Evolutionary conservation across 2,797 vertebrate genomes (phyloP), one percentile per base, ranked within the genome.

Genomic region (Acanthurus lineatus): DNA sequence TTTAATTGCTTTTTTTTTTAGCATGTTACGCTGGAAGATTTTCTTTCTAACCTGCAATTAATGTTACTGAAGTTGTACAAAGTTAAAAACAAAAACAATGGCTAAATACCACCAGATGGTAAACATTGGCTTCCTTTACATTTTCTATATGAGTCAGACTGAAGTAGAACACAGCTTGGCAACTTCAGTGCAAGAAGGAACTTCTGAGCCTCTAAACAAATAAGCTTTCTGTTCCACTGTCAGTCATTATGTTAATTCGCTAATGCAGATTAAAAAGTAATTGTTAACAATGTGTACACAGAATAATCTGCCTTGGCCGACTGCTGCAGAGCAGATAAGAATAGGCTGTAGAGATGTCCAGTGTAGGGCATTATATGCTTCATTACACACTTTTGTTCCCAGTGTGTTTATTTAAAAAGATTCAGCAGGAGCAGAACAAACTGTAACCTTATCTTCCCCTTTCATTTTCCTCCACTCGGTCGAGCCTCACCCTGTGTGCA

Each of bases 231-330:
- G 87, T 91, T 92, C 87, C 86, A 92, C 91, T 88, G 92, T 93
- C 94, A 94, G 89, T 94, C 91, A 94, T 92, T 94, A 95, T 95
- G 95, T 89, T 94, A 95, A 95, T 96, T 94, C 69, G 73, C 89
- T 91, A 94, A 94, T 93, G 91, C 93, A 92, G 93, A 95, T 95
- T 95, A 95, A 92, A 93, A 95, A 93, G 91, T 93, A 94, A 94
- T 94, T 96, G 93, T 91, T 90, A 91, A 94, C 93, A 91, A 85
- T 92, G 94, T 93, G 91, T 94, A 93, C 91, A 93, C 91, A 92
- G 85, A 89, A 91, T 93, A 94, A 94, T 95, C 91, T 91, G 89
- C 86, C 86, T 92, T 84, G 87, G 89, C 90, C 87, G 89, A 93
- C 91, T 89, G 91, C 90, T 81, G 91, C 76, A 69, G 69, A 79